Evolutionary conservation across 2,113 vertebrate species (phyloP).

Genomic region (Nansenia antarctica): DNA sequence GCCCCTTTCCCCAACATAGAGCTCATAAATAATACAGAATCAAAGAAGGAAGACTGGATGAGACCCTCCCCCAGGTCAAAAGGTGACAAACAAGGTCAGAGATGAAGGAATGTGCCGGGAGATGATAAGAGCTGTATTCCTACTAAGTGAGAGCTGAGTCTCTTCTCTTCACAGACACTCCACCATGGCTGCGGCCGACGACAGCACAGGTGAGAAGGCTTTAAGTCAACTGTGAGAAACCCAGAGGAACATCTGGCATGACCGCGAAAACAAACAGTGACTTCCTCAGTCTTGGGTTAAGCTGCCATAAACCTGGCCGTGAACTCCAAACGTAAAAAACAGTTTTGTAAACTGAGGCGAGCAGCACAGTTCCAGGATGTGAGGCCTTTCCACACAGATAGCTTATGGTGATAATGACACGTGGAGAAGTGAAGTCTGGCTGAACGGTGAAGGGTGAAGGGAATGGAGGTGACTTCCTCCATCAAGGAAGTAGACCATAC

Average conservation of each 20-base stretch:
- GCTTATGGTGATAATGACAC: constrained; percentile 25
- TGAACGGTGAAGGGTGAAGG: not conserved
- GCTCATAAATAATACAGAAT: constrained; percentile 66
- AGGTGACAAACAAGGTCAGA: constrained; percentile 43
- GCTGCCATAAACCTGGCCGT: constrained; percentile 29
- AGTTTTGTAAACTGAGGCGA: constrained; percentile 36
- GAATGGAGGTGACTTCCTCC: not conserved
- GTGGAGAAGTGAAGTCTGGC: constrained; percentile 41
- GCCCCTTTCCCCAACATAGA: constrained; percentile 28
- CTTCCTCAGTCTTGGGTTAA: constrained; percentile 36
- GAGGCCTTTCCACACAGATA: constrained; percentile 22
- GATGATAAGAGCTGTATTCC: constrained; percentile 39
- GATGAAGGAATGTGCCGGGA: constrained; percentile 29
- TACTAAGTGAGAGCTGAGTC: not conserved
- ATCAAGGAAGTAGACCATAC: no score
- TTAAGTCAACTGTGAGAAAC: constrained; percentile 41
- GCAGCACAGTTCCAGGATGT: constrained; percentile 29
- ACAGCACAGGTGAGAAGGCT: constrained; percentile 43
- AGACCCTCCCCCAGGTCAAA: constrained; percentile 50
- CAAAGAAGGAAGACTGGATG: constrained; percentile 51
- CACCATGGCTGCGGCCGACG: constrained; percentile 18
- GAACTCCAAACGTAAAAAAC: constrained; percentile 24
- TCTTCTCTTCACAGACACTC: constrained; percentile 17
- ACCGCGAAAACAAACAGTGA: constrained; percentile 53
- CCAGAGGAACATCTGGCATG: constrained; percentile 47